Conservation (phyloP, 2,797 vertebrate species). For the Acipenser transmontanus region DNA sequence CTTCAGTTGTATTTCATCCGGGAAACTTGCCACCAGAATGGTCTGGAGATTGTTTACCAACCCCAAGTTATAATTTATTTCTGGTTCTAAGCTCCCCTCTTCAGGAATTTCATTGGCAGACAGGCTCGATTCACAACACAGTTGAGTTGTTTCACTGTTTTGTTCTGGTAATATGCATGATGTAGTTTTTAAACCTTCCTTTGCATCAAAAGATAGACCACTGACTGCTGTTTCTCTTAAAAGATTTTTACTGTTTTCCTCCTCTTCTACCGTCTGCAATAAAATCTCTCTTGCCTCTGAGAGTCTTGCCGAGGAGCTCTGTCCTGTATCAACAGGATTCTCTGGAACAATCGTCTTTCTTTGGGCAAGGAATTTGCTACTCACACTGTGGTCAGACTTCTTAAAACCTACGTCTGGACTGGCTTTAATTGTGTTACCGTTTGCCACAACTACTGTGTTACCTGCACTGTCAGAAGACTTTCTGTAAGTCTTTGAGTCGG, state of each 20-base stretch:
- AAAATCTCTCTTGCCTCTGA: slow-evolving; percentile 21
- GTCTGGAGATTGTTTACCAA: slow-evolving; percentile 41
- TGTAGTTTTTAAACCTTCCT: background rate
- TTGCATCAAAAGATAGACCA: slow-evolving; percentile 4
- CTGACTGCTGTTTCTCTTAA: slow-evolving; percentile 15
- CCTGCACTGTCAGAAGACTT: too few species aligned
- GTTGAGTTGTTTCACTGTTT: slow-evolving; percentile 10
- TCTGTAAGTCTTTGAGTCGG: too few species aligned
- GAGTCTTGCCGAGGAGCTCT: slow-evolving; percentile 13
- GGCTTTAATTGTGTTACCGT: too few species aligned
- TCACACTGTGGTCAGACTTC: slow-evolving; percentile 7
- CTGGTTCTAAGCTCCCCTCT: slow-evolving; percentile 23
- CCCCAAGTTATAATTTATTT: slow-evolving; percentile 26
- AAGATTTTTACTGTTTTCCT: background rate
- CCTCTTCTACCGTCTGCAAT: slow-evolving; percentile 17
- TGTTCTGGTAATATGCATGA: slow-evolving; percentile 2
- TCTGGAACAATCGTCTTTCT: slow-evolving; percentile 11
- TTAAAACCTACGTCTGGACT: background rate
- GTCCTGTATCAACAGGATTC: slow-evolving; percentile 14
- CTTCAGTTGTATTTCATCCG: slow-evolving; percentile 25
- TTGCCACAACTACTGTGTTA: too few species aligned
- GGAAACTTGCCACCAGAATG: slow-evolving; percentile 37
- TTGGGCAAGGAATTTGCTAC: slow-evolving; percentile 6
- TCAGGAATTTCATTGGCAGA: slow-evolving; percentile 22
- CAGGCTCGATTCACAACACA: background rate